Evolutionary conservation across 2,113 vertebrate genomes (phyloP), one percentile per base, ranked within the genome.

Genomic region (Myxocyprinus asiaticus): DNA sequence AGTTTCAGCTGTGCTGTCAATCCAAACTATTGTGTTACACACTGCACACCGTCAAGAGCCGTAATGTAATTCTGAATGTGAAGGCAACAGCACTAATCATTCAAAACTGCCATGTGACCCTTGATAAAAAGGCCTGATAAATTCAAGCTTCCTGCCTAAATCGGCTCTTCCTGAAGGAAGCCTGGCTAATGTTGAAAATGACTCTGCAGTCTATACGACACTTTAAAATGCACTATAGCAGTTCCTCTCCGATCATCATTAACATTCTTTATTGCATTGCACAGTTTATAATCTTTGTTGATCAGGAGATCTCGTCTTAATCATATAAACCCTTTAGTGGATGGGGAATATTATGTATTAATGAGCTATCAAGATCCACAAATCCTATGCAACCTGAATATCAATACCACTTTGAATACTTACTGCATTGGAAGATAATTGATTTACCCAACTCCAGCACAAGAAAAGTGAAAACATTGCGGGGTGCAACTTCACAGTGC

Each of bases 61-160:
- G 81, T 91, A 89, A 91, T 88, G 89, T 90, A 86, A 92, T 93
- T 91, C 91, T 85, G 78, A 89, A 71, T 84, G 85, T 84, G 88
- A 1, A 33, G 22, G 22, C 22, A 33, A 33, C 22, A 3, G 3
- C 3, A 3, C 88, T 88, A 85, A 85, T 92, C 88, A 88, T 85
- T 88, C 79, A 86, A 90, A 92, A 91, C 85, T 86, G 91, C 84
- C 88, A 84, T 76, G 85, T 81, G 83, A 84, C 87, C 88, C 87
- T 91, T 85, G 91, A 93, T 92, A 92, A 91, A 91, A 91, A 92
- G 90, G 86, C 85, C 86, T 90, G 92, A 93, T 92, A 92, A 89
- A 85, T 77, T 71, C 80, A 82, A 78, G 90, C 90, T 88, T 91
- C 89, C 90, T 90, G 91, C 88, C 86, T 87, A 87, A 90, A 91